Evolutionary conservation across 2,113 vertebrate genomes (phyloP).

Genomic region (Laterallus jamaicensis): DNA sequence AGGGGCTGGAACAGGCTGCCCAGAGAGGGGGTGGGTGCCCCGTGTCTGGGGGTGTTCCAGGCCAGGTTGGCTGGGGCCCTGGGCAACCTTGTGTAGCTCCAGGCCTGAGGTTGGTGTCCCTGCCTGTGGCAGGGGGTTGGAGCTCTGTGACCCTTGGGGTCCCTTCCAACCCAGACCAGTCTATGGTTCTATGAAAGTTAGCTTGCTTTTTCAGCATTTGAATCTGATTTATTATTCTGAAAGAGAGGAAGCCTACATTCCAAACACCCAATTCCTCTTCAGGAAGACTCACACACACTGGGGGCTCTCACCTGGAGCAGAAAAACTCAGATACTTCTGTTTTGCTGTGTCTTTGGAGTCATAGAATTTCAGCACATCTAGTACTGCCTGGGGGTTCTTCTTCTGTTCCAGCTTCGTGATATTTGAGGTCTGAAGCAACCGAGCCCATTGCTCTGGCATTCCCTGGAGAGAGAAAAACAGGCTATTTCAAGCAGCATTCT

Average conservation of each 20-base stretch:
- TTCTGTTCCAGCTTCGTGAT: slow-evolving; percentile 99
- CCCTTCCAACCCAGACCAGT: too few relatives aligned
- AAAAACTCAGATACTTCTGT: slow-evolving; percentile 98
- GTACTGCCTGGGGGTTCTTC: slow-evolving; percentile 97
- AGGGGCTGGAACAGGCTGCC: too few relatives aligned
- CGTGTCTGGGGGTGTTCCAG: too few relatives aligned
- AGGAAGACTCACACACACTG: neutral
- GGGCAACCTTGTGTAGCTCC: too few relatives aligned
- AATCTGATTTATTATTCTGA: neutral
- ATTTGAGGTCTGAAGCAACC: slow-evolving; percentile 95
- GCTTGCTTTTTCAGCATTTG: neutral
- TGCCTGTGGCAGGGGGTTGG: too few relatives aligned
- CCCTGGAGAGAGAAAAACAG: slow-evolving; percentile 74
- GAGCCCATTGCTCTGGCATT: slow-evolving; percentile 98
- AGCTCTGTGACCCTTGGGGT: too few relatives aligned
- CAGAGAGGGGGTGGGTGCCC: too few relatives aligned
- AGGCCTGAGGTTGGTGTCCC: too few relatives aligned
- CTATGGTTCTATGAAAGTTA: neutral
- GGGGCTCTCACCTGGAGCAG: slow-evolving; percentile 84
- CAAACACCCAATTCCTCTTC: neutral
- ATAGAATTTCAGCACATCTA: slow-evolving; percentile 96
- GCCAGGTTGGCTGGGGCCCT: too few relatives aligned
- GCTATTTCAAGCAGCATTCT: neutral
- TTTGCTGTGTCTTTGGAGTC: slow-evolving; percentile 94
- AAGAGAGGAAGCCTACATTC: neutral